Evolutionary conservation across 2,888 invertebrate species (phyloP).

Genomic region (Drosophila ustulata): DNA sequence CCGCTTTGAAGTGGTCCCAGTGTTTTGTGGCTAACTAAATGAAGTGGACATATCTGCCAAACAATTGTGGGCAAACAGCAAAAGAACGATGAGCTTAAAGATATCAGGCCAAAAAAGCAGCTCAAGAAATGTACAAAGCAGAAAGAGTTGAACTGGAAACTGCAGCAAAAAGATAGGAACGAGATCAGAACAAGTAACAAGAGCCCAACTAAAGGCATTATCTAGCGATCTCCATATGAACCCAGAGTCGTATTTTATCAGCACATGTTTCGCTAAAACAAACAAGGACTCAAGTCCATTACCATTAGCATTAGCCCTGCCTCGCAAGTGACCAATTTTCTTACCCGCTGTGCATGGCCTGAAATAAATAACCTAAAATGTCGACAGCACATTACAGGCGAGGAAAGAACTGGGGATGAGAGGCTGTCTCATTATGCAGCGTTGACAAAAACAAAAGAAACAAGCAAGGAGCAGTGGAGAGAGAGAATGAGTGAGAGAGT

Average conservation of each 20-base stretch:
- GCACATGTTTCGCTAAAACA: conserved; percentile 44
- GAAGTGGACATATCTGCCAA: conserved; percentile 74
- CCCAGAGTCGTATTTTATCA: conserved; percentile 44
- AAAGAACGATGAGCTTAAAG: conserved; percentile 15
- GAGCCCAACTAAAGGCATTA: conserved; percentile 26
- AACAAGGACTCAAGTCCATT: conserved; percentile 44
- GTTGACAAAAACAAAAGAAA: conserved; percentile 67
- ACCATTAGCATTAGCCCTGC: conserved; percentile 38
- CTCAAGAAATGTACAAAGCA: conserved; percentile 9
- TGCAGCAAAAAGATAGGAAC: conserved; percentile 6
- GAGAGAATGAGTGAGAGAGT: background rate
- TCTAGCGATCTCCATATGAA: conserved; percentile 31
- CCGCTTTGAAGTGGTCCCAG: conserved; percentile 57
- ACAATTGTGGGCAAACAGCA: conserved; percentile 50
- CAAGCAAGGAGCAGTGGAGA: background rate
- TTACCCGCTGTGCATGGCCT: conserved; percentile 55
- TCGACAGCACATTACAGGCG: conserved; percentile 64
- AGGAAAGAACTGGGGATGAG: background rate
- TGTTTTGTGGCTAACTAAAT: conserved; percentile 65
- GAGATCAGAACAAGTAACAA: conserved; percentile 3
- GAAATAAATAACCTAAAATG: conserved; percentile 67
- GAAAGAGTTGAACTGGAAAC: conserved; percentile 12
- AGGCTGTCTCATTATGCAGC: conserved; percentile 72
- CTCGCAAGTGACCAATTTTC: conserved; percentile 28
- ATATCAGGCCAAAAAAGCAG: conserved; percentile 32